Evolutionary conservation across 2,113 vertebrate genomes (phyloP).

Genomic region (Eira barbara): DNA sequence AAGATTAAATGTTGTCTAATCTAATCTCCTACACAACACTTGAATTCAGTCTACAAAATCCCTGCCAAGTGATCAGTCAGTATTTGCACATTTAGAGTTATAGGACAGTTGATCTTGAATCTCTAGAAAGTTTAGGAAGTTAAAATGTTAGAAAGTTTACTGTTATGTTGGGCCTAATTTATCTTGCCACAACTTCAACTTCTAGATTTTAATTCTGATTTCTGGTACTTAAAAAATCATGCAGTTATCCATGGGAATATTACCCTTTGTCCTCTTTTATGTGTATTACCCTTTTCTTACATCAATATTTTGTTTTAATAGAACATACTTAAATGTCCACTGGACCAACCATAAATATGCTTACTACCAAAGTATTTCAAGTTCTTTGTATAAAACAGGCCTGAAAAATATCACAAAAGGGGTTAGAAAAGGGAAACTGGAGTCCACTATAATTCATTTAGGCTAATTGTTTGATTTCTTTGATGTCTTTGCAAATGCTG

Average conservation of each 20-base stretch:
- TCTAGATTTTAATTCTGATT: neutral
- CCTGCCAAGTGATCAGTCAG: neutral
- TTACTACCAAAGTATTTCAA: neutral
- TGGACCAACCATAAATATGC: neutral
- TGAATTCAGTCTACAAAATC: neutral
- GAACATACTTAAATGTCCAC: neutral
- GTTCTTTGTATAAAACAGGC: neutral
- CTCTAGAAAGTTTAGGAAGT: neutral
- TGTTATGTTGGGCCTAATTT: neutral
- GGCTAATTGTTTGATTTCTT: neutral
- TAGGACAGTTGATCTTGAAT: neutral
- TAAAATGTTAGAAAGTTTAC: neutral
- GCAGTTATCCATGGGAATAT: neutral
- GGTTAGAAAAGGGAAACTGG: neutral
- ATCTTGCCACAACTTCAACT: neutral
- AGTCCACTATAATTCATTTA: neutral
- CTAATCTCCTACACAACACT: neutral
- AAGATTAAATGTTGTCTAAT: neutral
- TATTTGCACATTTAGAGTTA: neutral
- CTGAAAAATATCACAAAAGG: neutral
- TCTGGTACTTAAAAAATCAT: neutral
- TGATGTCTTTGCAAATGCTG: neutral
- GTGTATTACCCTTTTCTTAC: neutral
- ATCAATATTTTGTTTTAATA: neutral
- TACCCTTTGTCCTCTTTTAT: neutral